Evolutionary conservation across 2,797 vertebrate genomes (phyloP).

Genomic region (Eulemur rubriventer): DNA sequence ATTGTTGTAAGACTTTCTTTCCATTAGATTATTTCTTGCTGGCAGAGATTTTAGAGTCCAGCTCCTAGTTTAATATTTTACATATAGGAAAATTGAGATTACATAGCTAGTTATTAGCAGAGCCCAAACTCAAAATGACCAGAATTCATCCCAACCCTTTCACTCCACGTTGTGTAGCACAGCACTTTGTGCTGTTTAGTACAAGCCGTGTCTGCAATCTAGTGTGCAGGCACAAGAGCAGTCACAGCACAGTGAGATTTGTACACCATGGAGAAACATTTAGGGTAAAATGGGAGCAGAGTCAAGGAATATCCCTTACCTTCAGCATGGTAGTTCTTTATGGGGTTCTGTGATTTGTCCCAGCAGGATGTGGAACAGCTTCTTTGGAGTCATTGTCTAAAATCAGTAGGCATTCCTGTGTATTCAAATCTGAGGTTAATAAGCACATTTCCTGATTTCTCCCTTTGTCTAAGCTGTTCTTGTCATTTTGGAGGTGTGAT

Average conservation of each 20-base stretch:
- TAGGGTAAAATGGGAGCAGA: background rate
- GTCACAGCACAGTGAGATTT: background rate
- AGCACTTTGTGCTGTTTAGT: background rate
- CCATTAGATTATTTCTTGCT: background rate
- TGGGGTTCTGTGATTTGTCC: background rate
- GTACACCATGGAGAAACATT: accelerated
- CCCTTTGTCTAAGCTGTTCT: background rate
- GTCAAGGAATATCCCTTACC: background rate
- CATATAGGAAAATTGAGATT: background rate
- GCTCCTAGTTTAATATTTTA: conserved; percentile 25
- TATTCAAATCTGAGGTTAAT: background rate
- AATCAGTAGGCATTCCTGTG: background rate
- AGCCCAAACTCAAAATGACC: background rate
- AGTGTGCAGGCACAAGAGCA: background rate
- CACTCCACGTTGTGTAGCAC: background rate
- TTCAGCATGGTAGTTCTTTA: background rate
- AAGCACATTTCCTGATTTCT: background rate
- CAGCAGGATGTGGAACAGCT: background rate
- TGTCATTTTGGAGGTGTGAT: background rate
- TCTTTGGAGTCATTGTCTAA: background rate
- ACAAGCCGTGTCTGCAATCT: background rate
- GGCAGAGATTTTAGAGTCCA: conserved; percentile 6
- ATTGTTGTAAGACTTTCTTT: background rate
- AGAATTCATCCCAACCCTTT: background rate
- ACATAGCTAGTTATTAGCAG: background rate